Evolutionary conservation across 2,113 vertebrate species (phyloP).

Genomic region (Hiodon alosoides): DNA sequence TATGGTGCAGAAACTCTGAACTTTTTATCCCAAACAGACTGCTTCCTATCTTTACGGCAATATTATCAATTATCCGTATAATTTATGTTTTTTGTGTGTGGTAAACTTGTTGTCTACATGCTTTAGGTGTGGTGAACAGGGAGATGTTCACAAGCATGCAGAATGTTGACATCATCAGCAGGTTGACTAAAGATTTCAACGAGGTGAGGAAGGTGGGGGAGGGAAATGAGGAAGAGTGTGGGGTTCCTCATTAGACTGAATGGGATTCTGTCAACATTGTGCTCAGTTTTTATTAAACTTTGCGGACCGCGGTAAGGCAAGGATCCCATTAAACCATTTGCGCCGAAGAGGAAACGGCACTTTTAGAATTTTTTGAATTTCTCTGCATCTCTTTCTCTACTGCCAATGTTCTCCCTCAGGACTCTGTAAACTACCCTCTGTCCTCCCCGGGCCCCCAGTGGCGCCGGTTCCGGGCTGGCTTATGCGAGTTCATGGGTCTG

Average conservation of each 20-base stretch:
- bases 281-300: too few species aligned
- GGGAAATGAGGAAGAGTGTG: neutral
- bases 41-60: too few species aligned
- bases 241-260: neutral
- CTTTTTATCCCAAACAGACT: too few species aligned
- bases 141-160: constrained; percentile 73
- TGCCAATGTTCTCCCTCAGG: neutral
- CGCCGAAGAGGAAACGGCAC: too few species aligned
- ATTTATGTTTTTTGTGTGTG: neutral
- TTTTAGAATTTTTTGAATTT: neutral
- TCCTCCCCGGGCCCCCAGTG: constrained; percentile 53
- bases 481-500: constrained; percentile 66
- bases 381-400: neutral
- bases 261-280: neutral
- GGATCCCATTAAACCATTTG: too few species aligned
- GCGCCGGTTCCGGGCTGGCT: constrained; percentile 62
- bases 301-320: too few species aligned
- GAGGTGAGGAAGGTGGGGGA: constrained; percentile 58
- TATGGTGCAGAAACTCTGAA: too few species aligned
- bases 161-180: constrained; percentile 76
- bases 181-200: constrained; percentile 75
- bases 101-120: neutral
- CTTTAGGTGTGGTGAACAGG: constrained; percentile 65
- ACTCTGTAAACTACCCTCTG: constrained; percentile 65
- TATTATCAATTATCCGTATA: neutral